These are phyloP conservation scores for Triplophysa tibetana DNA, from an alignment of 2,113 vertebrate genomes.

Conservation along the genomic window DNA sequence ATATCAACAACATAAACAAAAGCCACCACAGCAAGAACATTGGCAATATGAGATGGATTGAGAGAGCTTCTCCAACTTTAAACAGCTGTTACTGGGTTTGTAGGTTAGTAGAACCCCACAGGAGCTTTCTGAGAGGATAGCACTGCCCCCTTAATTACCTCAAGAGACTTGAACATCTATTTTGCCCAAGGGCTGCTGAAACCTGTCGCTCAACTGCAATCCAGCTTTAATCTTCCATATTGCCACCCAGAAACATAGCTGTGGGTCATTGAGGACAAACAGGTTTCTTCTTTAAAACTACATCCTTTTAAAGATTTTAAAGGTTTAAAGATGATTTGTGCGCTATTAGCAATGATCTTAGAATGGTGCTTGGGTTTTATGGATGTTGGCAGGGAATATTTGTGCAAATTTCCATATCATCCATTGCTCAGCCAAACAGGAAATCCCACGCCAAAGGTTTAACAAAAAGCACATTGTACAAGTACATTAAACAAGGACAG, in stretches of 20 bases:
- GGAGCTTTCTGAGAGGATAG: slow-evolving; percentile 25
- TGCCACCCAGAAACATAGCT: background rate
- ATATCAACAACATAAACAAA: background rate
- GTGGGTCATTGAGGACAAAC: background rate
- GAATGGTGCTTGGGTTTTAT: background rate
- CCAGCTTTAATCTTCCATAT: background rate
- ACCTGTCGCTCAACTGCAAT: slow-evolving; percentile 11
- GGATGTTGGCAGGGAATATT: background rate
- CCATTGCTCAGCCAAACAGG: too few species aligned
- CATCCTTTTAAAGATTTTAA: too few species aligned
- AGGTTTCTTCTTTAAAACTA: background rate
- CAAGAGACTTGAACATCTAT: slow-evolving; percentile 22
- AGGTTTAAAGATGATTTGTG: too few species aligned
- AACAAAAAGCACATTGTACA: too few species aligned
- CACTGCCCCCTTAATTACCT: slow-evolving; percentile 10
- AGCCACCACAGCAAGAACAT: slow-evolving; percentile 8
- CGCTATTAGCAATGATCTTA: too few species aligned
- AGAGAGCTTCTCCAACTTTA: background rate
- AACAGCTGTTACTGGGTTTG: slow-evolving; percentile 9
- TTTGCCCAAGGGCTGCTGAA: slow-evolving; percentile 29
- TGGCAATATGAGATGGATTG: background rate
- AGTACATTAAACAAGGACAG: background rate
- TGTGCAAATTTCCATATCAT: background rate
- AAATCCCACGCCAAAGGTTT: too few species aligned
- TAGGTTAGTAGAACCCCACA: slow-evolving; percentile 2